Conservation (phyloP, 2,113 vertebrate species). For the Phodopus roborovskii region DNA sequence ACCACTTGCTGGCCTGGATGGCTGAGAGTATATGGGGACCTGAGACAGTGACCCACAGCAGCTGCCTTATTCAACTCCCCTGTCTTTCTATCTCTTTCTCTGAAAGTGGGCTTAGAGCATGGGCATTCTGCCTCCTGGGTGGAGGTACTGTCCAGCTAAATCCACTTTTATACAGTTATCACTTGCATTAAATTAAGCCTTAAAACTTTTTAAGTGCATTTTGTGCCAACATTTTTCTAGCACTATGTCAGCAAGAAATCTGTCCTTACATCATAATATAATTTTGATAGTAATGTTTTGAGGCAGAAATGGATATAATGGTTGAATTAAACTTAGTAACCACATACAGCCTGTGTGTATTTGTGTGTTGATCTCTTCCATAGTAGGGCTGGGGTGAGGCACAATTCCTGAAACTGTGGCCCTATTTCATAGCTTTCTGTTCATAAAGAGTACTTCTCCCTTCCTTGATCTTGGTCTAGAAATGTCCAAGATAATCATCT, state of each 20-base stretch:
- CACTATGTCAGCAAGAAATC: slow-evolving; percentile 35
- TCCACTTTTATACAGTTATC: neutral
- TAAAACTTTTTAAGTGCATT: slow-evolving; percentile 66
- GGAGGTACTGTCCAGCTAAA: neutral
- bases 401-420: neutral
- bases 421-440: neutral
- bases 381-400: neutral
- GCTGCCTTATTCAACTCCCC: neutral
- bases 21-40: neutral
- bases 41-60: neutral
- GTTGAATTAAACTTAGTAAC: slow-evolving; percentile 70
- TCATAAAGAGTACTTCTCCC: neutral
- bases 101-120: neutral
- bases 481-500: neutral
- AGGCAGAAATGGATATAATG: slow-evolving; percentile 26
- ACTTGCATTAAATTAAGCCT: slow-evolving; percentile 60
- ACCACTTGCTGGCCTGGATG: neutral
- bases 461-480: neutral
- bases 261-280: neutral
- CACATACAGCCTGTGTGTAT: neutral
- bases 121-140: neutral
- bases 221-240: slow-evolving; percentile 74
- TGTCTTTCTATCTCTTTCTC: neutral
- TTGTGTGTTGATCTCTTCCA: neutral
- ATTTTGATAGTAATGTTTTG: slow-evolving; percentile 65